Evolutionary conservation across 2,797 vertebrate genomes (phyloP).

Genomic region (Sebastes reedi): DNA sequence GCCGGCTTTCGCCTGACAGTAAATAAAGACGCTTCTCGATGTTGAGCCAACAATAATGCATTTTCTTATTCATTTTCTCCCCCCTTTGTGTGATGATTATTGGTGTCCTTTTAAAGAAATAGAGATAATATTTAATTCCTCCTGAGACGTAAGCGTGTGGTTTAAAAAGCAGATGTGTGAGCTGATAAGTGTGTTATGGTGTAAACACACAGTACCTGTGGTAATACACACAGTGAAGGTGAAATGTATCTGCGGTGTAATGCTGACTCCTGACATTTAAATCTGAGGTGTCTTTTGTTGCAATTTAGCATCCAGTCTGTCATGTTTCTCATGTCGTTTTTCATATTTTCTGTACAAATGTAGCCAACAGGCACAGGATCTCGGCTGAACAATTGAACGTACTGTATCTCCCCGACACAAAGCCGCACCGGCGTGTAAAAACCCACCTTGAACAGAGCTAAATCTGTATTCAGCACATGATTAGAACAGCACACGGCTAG

Average conservation of each 20-base stretch:
- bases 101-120: slow-evolving; percentile 24
- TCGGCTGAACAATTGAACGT: slow-evolving; percentile 46
- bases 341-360: slow-evolving; percentile 54
- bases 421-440: slow-evolving; percentile 58
- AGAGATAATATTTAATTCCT: neutral
- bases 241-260: slow-evolving; percentile 42
- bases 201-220: slow-evolving; percentile 29
- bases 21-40: slow-evolving; percentile 45
- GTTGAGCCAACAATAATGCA: slow-evolving; percentile 49
- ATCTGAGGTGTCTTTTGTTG: slow-evolving; percentile 40
- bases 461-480: slow-evolving; percentile 64
- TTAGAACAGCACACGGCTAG: slow-evolving; percentile 56
- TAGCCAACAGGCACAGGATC: slow-evolving; percentile 60
- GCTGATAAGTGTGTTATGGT: slow-evolving; percentile 24
- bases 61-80: slow-evolving; percentile 24
- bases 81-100: slow-evolving; percentile 42
- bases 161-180: slow-evolving; percentile 17
- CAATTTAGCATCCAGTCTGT: slow-evolving; percentile 19
- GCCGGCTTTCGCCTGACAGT: slow-evolving; percentile 42
- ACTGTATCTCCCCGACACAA: slow-evolving; percentile 43
- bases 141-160: slow-evolving; percentile 1
- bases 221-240: slow-evolving; percentile 15
- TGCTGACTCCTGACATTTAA: slow-evolving; percentile 43
- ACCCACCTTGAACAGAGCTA: slow-evolving; percentile 66
- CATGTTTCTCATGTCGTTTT: slow-evolving; percentile 36